These are phyloP conservation scores for Okapia johnstoni DNA, from an alignment of 2,113 vertebrate genomes.

Conservation along the genomic window DNA sequence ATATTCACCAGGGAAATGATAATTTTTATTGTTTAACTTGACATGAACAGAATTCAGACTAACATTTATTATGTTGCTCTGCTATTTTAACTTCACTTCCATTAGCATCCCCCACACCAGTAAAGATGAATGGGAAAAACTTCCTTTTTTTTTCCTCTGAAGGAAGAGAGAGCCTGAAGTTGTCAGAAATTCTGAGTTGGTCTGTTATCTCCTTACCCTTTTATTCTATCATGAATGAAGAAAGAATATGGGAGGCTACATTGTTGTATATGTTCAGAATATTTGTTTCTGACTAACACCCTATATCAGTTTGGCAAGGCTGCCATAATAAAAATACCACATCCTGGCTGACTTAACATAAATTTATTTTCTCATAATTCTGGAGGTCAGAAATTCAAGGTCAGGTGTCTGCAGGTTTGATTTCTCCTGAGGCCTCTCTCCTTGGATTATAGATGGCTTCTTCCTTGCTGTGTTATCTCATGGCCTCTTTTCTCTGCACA, in stretches of 20 bases:
- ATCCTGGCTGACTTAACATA: not conserved
- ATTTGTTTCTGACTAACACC: not conserved
- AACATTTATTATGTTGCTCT: not conserved
- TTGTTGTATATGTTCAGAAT: not conserved
- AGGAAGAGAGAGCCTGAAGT: not conserved
- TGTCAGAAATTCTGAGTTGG: not conserved
- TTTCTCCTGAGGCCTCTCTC: not conserved
- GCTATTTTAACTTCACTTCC: not conserved
- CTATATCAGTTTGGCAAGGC: not conserved
- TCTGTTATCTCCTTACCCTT: not conserved
- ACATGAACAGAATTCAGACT: not conserved
- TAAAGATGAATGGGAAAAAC: not conserved
- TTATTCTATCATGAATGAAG: not conserved
- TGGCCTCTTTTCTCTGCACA: not conserved
- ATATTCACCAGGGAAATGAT: not conserved
- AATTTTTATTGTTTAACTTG: not conserved
- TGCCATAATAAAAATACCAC: not conserved
- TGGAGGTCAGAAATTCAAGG: not conserved
- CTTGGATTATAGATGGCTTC: not conserved
- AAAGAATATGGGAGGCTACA: not conserved
- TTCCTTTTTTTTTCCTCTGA: not conserved
- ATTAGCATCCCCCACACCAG: not conserved
- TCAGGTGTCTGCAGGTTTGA: not conserved
- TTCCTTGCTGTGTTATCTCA: not conserved
- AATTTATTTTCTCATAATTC: not conserved